Percentiles rank a stretch among this genome's conserved stretches.
These are phyloP conservation scores for Malacoraja senta DNA, from an alignment of 2,797 vertebrate genomes.

Conservation along the genomic window DNA sequence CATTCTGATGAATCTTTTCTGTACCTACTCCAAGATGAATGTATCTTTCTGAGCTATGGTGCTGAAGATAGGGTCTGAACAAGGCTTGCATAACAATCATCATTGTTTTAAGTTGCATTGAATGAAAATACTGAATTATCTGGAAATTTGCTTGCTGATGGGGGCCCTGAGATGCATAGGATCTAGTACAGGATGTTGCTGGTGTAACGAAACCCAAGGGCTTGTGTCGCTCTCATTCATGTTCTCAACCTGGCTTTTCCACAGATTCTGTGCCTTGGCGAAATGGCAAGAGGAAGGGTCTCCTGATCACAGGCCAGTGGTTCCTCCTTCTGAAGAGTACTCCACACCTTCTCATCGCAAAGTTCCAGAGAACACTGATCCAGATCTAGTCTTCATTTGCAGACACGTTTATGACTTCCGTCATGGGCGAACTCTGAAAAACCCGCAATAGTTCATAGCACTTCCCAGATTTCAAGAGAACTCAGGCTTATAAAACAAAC, in stretches of 20 bases:
- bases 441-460: conserved; percentile 75
- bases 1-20: neutral
- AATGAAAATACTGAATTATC: neutral
- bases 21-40: neutral
- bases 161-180: no score
- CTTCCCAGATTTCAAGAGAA: conserved; percentile 20
- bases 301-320: conserved; percentile 71
- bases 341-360: conserved; percentile 85
- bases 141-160: neutral
- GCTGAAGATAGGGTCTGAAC: neutral
- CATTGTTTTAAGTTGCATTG: neutral
- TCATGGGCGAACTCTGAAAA: conserved; percentile 94
- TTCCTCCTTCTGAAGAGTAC: conserved; percentile 78
- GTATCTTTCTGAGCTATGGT: neutral
- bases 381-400: conserved; percentile 92
- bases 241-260: conserved; percentile 20
- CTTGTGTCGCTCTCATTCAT: neutral
- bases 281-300: conserved; percentile 84
- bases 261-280: conserved; percentile 99
- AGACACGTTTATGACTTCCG: conserved; percentile 98
- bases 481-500: conserved; percentile 35
- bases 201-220: neutral
- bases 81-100: neutral
- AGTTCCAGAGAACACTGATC: conserved; percentile 85
- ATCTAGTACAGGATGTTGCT: neutral